A percentile compares a stretch with the other conserved stretches of the same genome.
phyloP scores from a whole-genome alignment of 92 coral and sea anemone species.

The Paramuricea clavata region DNA sequence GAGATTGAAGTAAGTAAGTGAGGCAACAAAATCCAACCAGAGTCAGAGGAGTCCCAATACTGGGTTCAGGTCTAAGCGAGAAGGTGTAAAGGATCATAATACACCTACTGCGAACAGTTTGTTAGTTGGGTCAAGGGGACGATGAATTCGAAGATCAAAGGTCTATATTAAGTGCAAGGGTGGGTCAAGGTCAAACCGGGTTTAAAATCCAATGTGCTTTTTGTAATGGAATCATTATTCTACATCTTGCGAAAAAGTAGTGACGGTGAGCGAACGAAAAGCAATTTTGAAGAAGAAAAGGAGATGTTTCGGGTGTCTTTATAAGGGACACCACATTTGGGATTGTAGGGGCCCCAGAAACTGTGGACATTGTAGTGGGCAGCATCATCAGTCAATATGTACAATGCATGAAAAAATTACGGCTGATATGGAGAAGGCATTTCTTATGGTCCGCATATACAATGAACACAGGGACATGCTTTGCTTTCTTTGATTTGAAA shows the following conservation, averaged over 20 bases:
- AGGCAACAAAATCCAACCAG: too few species aligned
- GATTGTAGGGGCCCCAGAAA: slow-evolving; percentile 11
- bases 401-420: slow-evolving; percentile 4
- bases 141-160: too few species aligned
- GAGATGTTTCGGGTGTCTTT: slow-evolving; percentile 15
- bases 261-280: neutral
- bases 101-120: slow-evolving; percentile 20
- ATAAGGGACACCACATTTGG: slow-evolving; percentile 4
- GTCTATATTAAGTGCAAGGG: too few species aligned
- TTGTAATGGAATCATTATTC: slow-evolving; percentile 18
- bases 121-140: neutral
- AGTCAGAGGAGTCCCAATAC: too few species aligned
- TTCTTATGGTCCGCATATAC: slow-evolving; percentile 62
- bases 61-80: too few species aligned
- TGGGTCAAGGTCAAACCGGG: neutral
- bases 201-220: slow-evolving; percentile 15
- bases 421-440: slow-evolving; percentile 44
- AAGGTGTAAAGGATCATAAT: neutral
- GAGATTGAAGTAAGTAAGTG: too few species aligned
- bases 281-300: neutral
- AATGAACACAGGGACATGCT: slow-evolving; percentile 39
- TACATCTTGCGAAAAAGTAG: slow-evolving; percentile 27
- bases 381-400: slow-evolving; percentile 31
- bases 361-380: slow-evolving; percentile 27
- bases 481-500: too few species aligned